phyloP scores from a whole-genome alignment of 2,888 invertebrate genomes.

The Cantharis rustica region DNA sequence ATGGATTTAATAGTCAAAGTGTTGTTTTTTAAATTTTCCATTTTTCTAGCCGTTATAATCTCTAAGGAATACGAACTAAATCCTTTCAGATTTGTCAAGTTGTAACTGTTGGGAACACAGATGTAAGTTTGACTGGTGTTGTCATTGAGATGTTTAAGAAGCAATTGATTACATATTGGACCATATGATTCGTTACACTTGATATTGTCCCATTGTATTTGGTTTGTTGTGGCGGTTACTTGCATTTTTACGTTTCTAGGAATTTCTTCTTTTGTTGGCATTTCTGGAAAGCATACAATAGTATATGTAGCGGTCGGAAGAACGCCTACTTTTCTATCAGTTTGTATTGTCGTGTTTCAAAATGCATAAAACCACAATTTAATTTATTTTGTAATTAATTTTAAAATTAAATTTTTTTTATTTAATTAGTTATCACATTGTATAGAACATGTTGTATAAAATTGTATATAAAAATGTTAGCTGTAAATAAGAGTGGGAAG shows the following conservation, averaged over 20 bases:
- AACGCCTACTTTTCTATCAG: too few species aligned
- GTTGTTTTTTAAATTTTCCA: slow-evolving; percentile 21
- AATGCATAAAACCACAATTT: too few species aligned
- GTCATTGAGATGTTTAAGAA: slow-evolving; percentile 33
- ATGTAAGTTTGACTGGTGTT: slow-evolving; percentile 34
- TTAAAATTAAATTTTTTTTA: too few species aligned
- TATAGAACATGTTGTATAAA: too few species aligned
- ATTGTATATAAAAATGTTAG: too few species aligned
- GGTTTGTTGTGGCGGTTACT: slow-evolving; percentile 38
- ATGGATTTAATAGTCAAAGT: slow-evolving; percentile 23
- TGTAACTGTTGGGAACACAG: slow-evolving; percentile 38
- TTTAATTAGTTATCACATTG: too few species aligned
- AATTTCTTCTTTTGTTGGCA: slow-evolving; percentile 43
- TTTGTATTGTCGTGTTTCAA: too few species aligned
- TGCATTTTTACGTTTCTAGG: slow-evolving; percentile 43
- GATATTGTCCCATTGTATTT: slow-evolving; percentile 45
- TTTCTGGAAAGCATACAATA: slow-evolving; percentile 29
- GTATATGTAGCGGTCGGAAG: too few species aligned
- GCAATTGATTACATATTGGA: slow-evolving; percentile 41
- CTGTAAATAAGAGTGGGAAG: too few species aligned
- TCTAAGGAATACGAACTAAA: slow-evolving; percentile 44
- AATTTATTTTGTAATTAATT: too few species aligned
- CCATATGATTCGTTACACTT: slow-evolving; percentile 44
- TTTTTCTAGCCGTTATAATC: slow-evolving; percentile 37
- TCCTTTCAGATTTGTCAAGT: slow-evolving; percentile 42